Base-by-base conservation (phyloP, 2,888 invertebrate species). In the Acleris sparsana region DNA sequence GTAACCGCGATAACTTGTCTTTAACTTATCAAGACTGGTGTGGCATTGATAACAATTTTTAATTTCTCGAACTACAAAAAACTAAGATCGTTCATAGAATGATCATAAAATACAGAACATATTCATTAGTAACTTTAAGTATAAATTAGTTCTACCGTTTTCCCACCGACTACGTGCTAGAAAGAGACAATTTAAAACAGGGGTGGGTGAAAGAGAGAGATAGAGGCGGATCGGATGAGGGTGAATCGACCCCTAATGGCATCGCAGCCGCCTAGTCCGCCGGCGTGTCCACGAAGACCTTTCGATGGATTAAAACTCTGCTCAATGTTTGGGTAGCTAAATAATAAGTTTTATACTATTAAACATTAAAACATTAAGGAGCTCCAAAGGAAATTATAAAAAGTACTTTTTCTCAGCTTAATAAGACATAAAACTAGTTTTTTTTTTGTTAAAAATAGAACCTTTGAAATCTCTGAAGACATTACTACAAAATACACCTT, bases 241-340 rank as follows among this genome's bases (percentile, higher is more conserved):
- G 89, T 87, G 89, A 86, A 85, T 81, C 88, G 84, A 89, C 91
- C 92, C 92, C 86, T 87, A 85, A 86, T 80, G 82, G 83, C 79
- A 82, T 80, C 74, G 84, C 82, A 80, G 80, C 81, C 80, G 79
- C 73, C 76, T 75, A 74, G 75, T 73, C 75, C 78, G 78, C 39
- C 29, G 29, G 22, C 52, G 18, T 48, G 51, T 57, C 22, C 51
- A 25, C 25, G 29, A 18, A 48, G 46, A 13, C 18, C 53, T 53
- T 57, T 25, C 57, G 39, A 66, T 20, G 46, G 39, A 57, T 66
- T 52, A 61, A 39, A 39, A 61, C 20, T 29, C 11, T 11, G 17
- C 22, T 44, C n/a, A 44, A 22, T 56, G 39, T n/a, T 56, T 39
- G 39, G 20, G 20, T 7, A 44, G 20, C 20, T n/a, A 56, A 25